Percentiles rank a stretch among this genome's conserved stretches.
Conservation (phyloP, 1,140 invertebrate species). For the Lanistes nyassanus region DNA sequence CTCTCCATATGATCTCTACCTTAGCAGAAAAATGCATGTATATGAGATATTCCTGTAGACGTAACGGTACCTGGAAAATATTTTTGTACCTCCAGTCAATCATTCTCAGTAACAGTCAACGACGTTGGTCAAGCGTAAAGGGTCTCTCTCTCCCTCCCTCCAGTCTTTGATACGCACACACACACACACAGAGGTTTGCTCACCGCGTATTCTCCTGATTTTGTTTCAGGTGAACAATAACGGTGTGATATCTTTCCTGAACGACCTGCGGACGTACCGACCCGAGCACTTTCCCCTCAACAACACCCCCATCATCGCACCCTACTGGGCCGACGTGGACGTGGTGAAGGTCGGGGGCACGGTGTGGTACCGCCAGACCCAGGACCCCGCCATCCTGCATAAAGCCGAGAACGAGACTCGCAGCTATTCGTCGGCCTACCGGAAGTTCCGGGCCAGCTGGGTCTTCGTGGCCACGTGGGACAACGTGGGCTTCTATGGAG, state of each 20-base stretch:
- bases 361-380: constrained; percentile 43
- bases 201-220: not conserved
- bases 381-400: constrained; percentile 19
- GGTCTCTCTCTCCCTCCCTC: constrained; percentile 1
- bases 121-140: no score
- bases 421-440: constrained; percentile 33
- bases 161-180: not conserved
- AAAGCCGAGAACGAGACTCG: constrained; percentile 41
- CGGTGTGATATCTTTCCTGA: constrained; percentile 50
- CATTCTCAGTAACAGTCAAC: no score
- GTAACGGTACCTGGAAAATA: no score
- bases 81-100: no score
- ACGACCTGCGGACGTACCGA: constrained; percentile 40
- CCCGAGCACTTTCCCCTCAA: constrained; percentile 44
- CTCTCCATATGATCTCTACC: no score
- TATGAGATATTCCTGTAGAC: no score
- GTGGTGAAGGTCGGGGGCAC: constrained; percentile 23
- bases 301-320: constrained; percentile 43
- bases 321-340: constrained; percentile 54
- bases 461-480: constrained; percentile 54
- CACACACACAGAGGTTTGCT: no score
- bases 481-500: constrained; percentile 51
- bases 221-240: constrained; percentile 54
- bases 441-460: constrained; percentile 47
- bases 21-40: no score